Evolutionary conservation across 2,888 invertebrate genomes (phyloP), one percentile per base, ranked within the genome.

Genomic region (Tenthredo distinguenda): DNA sequence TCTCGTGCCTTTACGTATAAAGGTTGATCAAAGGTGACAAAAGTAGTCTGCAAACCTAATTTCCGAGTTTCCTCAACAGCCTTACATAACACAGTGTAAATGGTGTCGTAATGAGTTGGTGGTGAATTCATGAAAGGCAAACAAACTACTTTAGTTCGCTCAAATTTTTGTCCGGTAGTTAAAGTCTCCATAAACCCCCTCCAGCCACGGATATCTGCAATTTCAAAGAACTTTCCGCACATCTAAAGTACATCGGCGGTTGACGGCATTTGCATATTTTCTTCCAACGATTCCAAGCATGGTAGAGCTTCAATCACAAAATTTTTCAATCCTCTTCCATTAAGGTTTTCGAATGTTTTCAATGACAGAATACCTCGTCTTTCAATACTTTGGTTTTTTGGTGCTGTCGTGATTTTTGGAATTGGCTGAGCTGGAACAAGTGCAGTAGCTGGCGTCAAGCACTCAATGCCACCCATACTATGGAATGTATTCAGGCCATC

Each of bases 21-120:
- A 1, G 90, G 89, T 82, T 90, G 90, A 71, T 90, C 89, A 71
- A 89, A 90, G 21, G 90, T 90, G 83, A 26, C 12, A 12, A 62
- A 62, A 4, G 26, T 26, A 21, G 10, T 62, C 10, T 12, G 26
- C 12, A 26, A 4, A 10, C 62, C 62, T 12, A 62, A 2, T 12
- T 62, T 12, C 1, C 9, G 26, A 62, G 62, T 4, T 62, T 62
- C 62, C 62, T 26, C 62, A 12, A 26, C 62, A 62, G 62, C 26
- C 26, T 62, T 26, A 3, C 86, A 34, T 89, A 26, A 26, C 90
- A 85, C 86, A 37, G 89, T 89, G 40, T 79, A 87, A 82, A 89
- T 85, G 18, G 90, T 87, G 62, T 87, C 86, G 55, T 87, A 85
- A 34, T 89, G 85, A 74, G 84, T 87, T 0, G 89, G 87, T 15